A percentile compares a stretch with the other conserved stretches of the same genome.
These are phyloP conservation scores for Nerophis ophidion DNA, from an alignment of 2,113 vertebrate species.

Conservation along the genomic window DNA sequence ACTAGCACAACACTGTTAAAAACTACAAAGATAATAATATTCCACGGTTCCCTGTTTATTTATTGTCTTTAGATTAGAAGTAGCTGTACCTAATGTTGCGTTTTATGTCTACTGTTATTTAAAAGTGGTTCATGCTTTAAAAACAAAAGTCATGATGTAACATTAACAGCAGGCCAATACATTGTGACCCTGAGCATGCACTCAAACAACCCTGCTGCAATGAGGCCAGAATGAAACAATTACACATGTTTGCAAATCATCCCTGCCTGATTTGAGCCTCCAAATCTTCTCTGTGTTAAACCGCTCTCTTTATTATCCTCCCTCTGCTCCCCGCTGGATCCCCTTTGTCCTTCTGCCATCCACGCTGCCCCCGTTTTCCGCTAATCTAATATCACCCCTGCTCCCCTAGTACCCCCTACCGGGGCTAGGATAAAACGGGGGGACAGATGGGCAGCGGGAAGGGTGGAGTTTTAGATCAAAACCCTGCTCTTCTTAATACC, in stretches of 20 bases:
- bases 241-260: conserved; percentile 45
- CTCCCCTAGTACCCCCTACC: conserved; percentile 56
- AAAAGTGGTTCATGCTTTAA: neutral
- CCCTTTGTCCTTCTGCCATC: conserved; percentile 62
- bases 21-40: no score
- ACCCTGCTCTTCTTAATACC: conserved; percentile 66
- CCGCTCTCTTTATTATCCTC: conserved; percentile 52
- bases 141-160: neutral
- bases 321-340: conserved; percentile 31
- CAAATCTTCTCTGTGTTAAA: conserved; percentile 44
- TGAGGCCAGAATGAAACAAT: conserved; percentile 39
- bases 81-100: neutral
- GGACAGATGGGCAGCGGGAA: conserved; percentile 73
- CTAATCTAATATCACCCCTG: conserved; percentile 66
- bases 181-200: conserved; percentile 17
- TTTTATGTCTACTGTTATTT: neutral
- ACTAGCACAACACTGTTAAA: no score
- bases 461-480: conserved; percentile 64
- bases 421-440: conserved; percentile 55
- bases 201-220: conserved; percentile 19
- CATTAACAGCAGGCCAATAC: neutral
- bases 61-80: neutral
- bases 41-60: neutral
- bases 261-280: conserved; percentile 30
- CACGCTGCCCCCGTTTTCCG: conserved; percentile 42